These are phyloP conservation scores for Telmatochromis sp. DNA, from an alignment of 2,113 vertebrate genomes.

Conservation along the genomic window DNA sequence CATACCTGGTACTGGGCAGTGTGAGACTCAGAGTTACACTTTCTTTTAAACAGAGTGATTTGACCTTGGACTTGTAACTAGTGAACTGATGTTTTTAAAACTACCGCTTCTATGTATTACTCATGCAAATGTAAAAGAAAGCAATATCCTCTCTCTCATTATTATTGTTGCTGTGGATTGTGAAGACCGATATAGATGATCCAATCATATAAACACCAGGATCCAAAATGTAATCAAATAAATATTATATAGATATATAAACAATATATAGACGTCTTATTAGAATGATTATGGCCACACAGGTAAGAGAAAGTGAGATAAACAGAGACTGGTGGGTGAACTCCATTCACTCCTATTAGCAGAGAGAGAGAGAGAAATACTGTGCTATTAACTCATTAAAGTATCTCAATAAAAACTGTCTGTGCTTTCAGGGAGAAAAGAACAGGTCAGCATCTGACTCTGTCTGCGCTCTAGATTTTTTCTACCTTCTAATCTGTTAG, in stretches of 20 bases:
- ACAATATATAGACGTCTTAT: not conserved
- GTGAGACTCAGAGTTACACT: not conserved
- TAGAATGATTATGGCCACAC: not conserved
- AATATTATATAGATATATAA: not conserved
- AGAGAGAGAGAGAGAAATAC: not conserved
- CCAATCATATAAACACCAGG: accelerated
- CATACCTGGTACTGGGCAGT: accelerated
- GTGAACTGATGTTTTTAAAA: not conserved
- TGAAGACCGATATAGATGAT: not conserved
- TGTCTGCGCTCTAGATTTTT: not conserved
- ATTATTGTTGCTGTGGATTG: not conserved
- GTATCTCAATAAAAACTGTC: not conserved
- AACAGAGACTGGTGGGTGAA: not conserved
- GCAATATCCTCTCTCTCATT: not conserved
- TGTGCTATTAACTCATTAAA: not conserved
- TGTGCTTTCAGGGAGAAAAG: not conserved
- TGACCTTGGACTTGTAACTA: not conserved
- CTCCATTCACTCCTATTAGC: not conserved
- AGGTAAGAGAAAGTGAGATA: not conserved
- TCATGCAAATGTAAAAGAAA: not conserved
- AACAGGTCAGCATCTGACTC: not conserved
- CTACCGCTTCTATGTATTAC: not conserved
- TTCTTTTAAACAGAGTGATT: not conserved
- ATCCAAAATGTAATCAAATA: not conserved
- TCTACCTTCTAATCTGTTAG: not conserved